Conservation (phyloP, 2,888 invertebrate genomes). For the Tridacna crocea region DNA sequence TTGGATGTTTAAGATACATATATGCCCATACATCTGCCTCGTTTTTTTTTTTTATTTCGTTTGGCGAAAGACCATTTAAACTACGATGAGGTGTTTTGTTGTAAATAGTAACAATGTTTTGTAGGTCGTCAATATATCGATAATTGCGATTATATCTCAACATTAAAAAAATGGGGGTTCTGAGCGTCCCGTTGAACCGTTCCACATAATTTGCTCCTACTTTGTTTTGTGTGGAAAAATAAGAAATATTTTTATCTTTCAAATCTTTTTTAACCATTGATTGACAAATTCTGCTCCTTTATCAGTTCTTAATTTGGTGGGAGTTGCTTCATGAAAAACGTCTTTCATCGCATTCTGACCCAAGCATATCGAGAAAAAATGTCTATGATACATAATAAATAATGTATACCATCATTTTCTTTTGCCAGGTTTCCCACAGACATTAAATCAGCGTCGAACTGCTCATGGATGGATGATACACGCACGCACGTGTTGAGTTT, state of each 20-base stretch:
- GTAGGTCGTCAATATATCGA: conserved; percentile 45
- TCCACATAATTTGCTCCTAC: conserved; percentile 51
- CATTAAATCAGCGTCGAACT: conserved; percentile 39
- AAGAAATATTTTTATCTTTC: conserved; percentile 41
- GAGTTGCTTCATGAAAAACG: conserved; percentile 20
- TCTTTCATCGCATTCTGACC: conserved; percentile 44
- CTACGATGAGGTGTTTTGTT: conserved; percentile 44
- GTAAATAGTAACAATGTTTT: conserved; percentile 40
- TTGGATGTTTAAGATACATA: conserved; percentile 50
- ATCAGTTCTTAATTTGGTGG: conserved; percentile 39
- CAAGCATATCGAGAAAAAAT: conserved; percentile 41
- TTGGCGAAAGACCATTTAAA: conserved; percentile 40
- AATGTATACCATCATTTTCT: conserved; percentile 47
- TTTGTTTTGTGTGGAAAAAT: conserved; percentile 48
- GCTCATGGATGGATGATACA: conserved; percentile 38
- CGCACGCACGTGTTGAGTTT: conserved; percentile 26
- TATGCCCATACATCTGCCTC: conserved; percentile 53
- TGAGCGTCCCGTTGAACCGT: conserved; percentile 45
- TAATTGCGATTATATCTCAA: conserved; percentile 49
- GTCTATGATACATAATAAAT: conserved; percentile 41
- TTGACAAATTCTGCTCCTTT: conserved; percentile 41
- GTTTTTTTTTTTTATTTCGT: conserved; percentile 40
- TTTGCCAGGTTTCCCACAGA: conserved; percentile 44
- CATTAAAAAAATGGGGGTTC: conserved; percentile 36
- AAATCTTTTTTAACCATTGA: conserved; percentile 47